phyloP scores from a whole-genome alignment of 2,113 vertebrate species.

The Rhadina sibilatrix region DNA sequence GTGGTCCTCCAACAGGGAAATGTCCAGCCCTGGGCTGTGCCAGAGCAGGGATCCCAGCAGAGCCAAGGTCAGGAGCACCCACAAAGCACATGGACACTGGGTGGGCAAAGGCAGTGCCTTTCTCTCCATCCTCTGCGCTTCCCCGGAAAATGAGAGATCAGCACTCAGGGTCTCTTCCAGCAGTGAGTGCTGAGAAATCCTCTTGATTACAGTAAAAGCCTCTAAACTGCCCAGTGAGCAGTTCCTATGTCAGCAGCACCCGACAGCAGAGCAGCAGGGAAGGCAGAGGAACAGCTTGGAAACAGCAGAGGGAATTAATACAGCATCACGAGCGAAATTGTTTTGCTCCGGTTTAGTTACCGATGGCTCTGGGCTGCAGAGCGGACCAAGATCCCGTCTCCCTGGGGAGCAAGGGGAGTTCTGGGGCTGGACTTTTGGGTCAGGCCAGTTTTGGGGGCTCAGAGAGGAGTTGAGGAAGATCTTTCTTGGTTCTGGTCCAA shows the following conservation, averaged over 20 bases:
- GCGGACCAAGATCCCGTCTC: rapidly evolving
- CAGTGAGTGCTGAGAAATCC: neutral
- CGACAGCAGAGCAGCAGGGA: neutral
- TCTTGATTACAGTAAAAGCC: neutral
- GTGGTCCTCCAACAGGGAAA: neutral
- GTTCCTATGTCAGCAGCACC: neutral
- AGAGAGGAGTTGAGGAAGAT: neutral
- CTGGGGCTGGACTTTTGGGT: neutral
- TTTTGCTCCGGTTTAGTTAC: neutral
- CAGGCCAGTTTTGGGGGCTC: neutral
- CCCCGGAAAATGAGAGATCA: neutral
- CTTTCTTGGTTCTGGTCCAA: neutral
- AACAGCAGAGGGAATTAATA: conserved; percentile 14
- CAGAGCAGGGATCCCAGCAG: neutral
- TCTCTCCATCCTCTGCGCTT: neutral
- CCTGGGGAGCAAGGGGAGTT: rapidly evolving
- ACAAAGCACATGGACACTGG: rapidly evolving
- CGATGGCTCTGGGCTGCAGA: neutral
- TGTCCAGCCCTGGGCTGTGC: neutral
- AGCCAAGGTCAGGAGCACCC: neutral
- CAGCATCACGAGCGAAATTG: neutral
- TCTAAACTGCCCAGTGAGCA: conserved; percentile 6
- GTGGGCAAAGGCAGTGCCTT: neutral
- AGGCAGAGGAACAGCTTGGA: conserved; percentile 35
- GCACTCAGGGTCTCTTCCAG: neutral